Conservation (phyloP, 2,113 vertebrate species). For the Sylvilagus bachmani region DNA sequence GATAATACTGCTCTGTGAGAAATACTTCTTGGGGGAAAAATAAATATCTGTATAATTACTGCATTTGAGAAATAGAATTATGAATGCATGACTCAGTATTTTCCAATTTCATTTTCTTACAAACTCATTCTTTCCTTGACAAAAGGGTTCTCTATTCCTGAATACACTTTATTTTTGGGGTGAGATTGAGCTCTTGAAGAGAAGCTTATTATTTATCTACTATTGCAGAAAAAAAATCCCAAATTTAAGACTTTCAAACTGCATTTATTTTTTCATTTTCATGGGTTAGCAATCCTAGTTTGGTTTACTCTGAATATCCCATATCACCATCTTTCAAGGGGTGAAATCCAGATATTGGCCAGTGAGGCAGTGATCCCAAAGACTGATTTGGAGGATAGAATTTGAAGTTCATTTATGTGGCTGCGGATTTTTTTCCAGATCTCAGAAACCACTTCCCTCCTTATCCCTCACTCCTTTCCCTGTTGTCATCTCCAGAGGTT, state of each 20-base stretch:
- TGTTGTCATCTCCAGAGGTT: background rate
- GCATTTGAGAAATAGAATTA: background rate
- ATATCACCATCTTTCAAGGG: fast-evolving
- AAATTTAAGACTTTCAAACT: background rate
- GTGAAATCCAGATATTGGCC: background rate
- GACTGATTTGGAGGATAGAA: background rate
- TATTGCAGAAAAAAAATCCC: background rate
- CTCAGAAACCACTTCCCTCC: no score
- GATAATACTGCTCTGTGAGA: background rate
- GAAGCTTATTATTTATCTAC: background rate
- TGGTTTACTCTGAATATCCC: background rate
- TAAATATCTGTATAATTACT: background rate
- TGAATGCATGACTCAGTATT: background rate
- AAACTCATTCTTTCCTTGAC: background rate
- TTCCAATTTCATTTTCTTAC: background rate
- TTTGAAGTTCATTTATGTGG: background rate
- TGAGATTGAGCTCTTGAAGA: background rate
- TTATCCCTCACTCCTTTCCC: background rate
- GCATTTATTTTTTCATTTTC: background rate
- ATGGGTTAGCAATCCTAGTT: background rate
- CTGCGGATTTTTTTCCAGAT: background rate
- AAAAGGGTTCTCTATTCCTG: background rate
- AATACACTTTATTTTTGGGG: background rate
- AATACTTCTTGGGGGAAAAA: background rate
- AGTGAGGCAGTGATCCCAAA: background rate